Evolutionary conservation across 2,113 vertebrate genomes (phyloP), one percentile per base, ranked within the genome.

Genomic region (Sander lucioperca): DNA sequence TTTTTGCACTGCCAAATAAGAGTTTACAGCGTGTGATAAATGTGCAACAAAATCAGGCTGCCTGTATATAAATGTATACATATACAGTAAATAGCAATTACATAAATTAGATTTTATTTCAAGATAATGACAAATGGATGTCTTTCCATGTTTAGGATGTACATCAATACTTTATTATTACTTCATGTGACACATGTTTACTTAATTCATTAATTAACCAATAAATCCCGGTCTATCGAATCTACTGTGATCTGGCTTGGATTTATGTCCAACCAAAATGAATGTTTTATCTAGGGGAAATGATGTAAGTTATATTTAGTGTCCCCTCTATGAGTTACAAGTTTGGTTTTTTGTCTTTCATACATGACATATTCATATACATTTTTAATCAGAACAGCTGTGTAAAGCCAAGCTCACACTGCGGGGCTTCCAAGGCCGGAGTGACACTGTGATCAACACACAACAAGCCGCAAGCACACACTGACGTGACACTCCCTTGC

Each of bases 1-100:
- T 74, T 81, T 27, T 33, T 64, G 2, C 51, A 39, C 51, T 53
- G 63, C 53, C 66, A 73, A 81, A 78, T 27, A 51, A 82, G 23
- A 43, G 64, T 56, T 79, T 74, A 74, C 63, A 64, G 27, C 3
- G 4, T 45, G 15, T 36, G 53, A 5, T 53, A 50, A 27, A 56
- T 39, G 57, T 48, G 43, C 30, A 36, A 61, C 30, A 68, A 27
- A 61, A 48, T 72, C 36, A 3, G 0, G 56, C 23, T 65, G 36
- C 9, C 33, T 63, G 53, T 73, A 21, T 48, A 74, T 39, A 18
- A 48, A 64, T 82, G 11, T 62, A 43, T 4, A 8, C 47, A 39
- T 12, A 23, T 59, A 43, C 39, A 43, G 39, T 43, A 58, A 64
- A 62, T 36, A 73, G 11, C 14, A 61, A 25, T 39, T 23, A 27